These are phyloP conservation scores for Antheraea mylitta DNA, from an alignment of 1,140 invertebrate genomes.

Conservation along the genomic window DNA sequence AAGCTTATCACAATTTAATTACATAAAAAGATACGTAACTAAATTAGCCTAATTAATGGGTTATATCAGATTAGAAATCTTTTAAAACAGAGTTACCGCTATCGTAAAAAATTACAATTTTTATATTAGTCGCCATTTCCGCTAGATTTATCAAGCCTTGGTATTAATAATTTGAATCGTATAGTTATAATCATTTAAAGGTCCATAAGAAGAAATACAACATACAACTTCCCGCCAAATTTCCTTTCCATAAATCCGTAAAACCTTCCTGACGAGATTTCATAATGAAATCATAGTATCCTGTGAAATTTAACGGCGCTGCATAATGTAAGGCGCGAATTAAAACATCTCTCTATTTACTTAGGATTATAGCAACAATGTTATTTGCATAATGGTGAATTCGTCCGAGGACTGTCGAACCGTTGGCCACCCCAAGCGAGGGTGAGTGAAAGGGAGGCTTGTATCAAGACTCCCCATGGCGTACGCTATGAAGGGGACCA, in stretches of 20 bases:
- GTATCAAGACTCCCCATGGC: slow-evolving; percentile 66
- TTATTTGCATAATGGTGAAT: slow-evolving; percentile 2
- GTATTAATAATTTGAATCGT: too few relatives aligned
- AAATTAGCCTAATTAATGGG: too few relatives aligned
- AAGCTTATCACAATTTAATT: too few relatives aligned
- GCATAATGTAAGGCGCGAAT: slow-evolving; percentile 4
- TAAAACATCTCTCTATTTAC: slow-evolving; percentile 17
- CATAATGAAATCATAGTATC: not conserved
- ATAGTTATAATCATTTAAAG: too few relatives aligned
- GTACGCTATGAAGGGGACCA: slow-evolving; percentile 62
- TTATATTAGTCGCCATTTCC: too few relatives aligned
- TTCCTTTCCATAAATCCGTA: not conserved
- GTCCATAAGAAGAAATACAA: too few relatives aligned
- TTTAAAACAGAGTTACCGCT: too few relatives aligned
- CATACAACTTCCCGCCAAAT: not conserved
- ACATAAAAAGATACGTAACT: too few relatives aligned
- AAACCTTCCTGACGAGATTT: not conserved
- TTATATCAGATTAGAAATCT: too few relatives aligned
- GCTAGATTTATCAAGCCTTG: too few relatives aligned
- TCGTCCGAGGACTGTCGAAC: slow-evolving; percentile 7
- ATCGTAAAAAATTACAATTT: too few relatives aligned
- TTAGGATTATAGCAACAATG: slow-evolving; percentile 6
- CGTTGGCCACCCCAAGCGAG: slow-evolving; percentile 33
- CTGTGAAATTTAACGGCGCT: not conserved
- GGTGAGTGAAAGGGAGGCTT: slow-evolving; percentile 70